Base-by-base conservation (phyloP, 2,797 vertebrate genomes). In the Takifugu ocellatus region DNA sequence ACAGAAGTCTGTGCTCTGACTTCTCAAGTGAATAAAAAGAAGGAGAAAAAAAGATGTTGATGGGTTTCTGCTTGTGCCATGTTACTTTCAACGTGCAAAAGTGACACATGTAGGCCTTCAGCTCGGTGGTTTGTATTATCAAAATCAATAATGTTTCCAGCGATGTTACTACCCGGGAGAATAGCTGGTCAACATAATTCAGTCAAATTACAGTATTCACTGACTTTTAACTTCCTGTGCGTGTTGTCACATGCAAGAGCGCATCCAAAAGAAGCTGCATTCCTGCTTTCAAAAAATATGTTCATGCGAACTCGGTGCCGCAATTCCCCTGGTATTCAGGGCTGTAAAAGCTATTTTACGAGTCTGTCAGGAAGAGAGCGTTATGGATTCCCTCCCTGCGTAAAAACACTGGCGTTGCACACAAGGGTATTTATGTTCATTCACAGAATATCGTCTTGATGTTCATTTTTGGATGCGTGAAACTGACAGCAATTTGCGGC, bases 151-250 rank as follows among this genome's bases (percentile, higher is more conserved):
- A 78, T 76, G 68, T 77, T 79, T 79, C 70, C 69, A 84, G 63
- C 81, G 68, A 85, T 84, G 77, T 72, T 74, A 63, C 79, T 87
- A 86, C 74, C 82, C 86, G 79, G 77, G 72, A 91, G 87, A 81
- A 88, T 85, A 87, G 82, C 86, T 89, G 88, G 90, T 91, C 88
- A 88, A 88, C 87, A 90, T 92, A 86, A 91, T 90, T 92, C 87
- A 88, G 82, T 71, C 70, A 91, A 91, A 93, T 92, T 90, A 91
- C 87, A 92, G 91, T 87, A 84, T 83, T 89, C 84, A 85, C 84
- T 76, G 79, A 82, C 88, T 87, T 82, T 79, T 65, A 75, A 90
- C 90, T 91, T 92, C 90, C 90, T 89, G 83, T 80, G 88, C 92
- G 62, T 91, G 92, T 92, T 89, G 88, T 89, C 84, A 91, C 92